phyloP scores from a whole-genome alignment of 2,797 vertebrate genomes.

The Hippoglossus hippoglossus region DNA sequence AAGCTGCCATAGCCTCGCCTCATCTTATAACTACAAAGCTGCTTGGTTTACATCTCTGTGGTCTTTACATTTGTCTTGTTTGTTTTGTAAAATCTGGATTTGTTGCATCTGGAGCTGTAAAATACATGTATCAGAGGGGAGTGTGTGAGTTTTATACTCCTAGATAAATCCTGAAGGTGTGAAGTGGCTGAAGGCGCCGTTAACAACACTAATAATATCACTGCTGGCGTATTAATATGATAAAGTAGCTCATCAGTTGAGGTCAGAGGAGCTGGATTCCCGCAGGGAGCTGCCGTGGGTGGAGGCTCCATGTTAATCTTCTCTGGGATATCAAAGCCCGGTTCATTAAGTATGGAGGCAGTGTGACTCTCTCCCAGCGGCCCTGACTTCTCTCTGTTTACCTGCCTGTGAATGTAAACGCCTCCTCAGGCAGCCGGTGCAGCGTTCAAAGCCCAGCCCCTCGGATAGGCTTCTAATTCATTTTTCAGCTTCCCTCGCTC shows the following conservation, averaged over 20 bases:
- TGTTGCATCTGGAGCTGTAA: not conserved
- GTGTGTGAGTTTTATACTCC: not conserved
- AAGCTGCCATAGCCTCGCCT: not conserved
- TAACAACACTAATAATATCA: constrained; percentile 37
- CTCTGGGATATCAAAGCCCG: constrained; percentile 39
- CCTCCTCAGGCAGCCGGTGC: constrained; percentile 18
- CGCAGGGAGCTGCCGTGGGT: constrained; percentile 30
- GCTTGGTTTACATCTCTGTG: not conserved
- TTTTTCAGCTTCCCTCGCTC: constrained; percentile 4
- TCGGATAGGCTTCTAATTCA: constrained; percentile 49
- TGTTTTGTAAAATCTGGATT: not conserved
- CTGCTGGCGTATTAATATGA: constrained; percentile 42
- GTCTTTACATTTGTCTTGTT: not conserved
- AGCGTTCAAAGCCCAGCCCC: constrained; percentile 21
- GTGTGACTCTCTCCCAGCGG: constrained; percentile 26
- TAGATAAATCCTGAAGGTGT: constrained; percentile 7
- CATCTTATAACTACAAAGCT: not conserved
- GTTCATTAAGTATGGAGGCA: constrained; percentile 46
- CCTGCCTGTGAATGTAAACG: constrained; percentile 40
- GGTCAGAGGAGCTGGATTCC: constrained; percentile 51
- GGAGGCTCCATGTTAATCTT: constrained; percentile 51
- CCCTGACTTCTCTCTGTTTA: constrained; percentile 25
- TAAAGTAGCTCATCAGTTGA: constrained; percentile 49
- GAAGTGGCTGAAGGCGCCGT: constrained; percentile 4
- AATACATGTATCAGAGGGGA: not conserved